Conservation (phyloP, 2,888 invertebrate genomes). For the Caradrina kadenii region DNA sequence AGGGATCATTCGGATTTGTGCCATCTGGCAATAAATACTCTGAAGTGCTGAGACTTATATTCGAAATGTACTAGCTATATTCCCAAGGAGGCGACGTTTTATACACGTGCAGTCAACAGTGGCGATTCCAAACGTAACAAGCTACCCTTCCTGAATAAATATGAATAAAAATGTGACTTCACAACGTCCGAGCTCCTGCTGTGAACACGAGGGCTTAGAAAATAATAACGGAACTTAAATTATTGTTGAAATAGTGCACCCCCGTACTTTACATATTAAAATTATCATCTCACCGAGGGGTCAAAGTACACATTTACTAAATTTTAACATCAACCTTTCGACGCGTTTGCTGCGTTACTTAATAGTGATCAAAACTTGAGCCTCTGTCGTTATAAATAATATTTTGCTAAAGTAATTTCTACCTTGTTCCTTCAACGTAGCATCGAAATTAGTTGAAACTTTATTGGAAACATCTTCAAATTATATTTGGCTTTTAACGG, state of each 20-base stretch:
- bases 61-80: conserved; percentile 9
- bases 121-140: conserved; percentile 58
- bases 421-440: conserved; percentile 76
- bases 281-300: conserved; percentile 84
- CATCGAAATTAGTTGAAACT: conserved; percentile 73
- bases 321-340: conserved; percentile 84
- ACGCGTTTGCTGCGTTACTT: conserved; percentile 82
- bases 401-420: conserved; percentile 72
- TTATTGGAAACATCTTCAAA: conserved; percentile 72
- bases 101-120: conserved; percentile 47
- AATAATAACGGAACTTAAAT: conserved; percentile 86
- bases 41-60: conserved; percentile 39
- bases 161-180: conserved; percentile 68
- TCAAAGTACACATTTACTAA: conserved; percentile 87
- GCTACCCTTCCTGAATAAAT: conserved; percentile 63
- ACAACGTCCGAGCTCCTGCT: conserved; percentile 70
- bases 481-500: conserved; percentile 58
- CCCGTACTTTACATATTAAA: conserved; percentile 85
- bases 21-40: conserved; percentile 74
- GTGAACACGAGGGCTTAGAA: conserved; percentile 74
- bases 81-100: conserved; percentile 49
- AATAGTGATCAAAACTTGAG: conserved; percentile 81
- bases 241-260: conserved; percentile 83
- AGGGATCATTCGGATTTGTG: conserved; percentile 79
- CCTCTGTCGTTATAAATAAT: conserved; percentile 70